Evolutionary conservation across 2,113 vertebrate genomes (phyloP).

Genomic region (Saiga tatarica): DNA sequence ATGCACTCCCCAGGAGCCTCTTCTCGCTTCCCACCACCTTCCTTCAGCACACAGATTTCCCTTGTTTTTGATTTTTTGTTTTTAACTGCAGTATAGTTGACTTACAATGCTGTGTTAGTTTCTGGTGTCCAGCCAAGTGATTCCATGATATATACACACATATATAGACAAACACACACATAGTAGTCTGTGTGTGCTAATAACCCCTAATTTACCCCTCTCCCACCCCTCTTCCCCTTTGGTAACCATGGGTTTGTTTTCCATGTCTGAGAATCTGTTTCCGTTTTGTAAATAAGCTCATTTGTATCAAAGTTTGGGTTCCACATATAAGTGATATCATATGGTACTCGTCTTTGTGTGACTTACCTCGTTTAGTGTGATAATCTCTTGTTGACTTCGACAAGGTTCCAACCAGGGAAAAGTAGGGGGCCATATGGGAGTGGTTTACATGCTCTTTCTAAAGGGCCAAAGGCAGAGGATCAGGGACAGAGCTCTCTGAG

Average conservation of each 20-base stretch:
- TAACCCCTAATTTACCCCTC: not conserved
- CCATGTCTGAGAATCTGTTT: not conserved
- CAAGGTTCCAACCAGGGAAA: not conserved
- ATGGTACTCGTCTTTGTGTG: not conserved
- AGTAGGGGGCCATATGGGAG: accelerated
- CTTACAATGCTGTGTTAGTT: not conserved
- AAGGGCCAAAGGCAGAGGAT: not conserved
- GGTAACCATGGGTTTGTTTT: not conserved
- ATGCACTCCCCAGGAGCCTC: not conserved
- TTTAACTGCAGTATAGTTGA: not conserved
- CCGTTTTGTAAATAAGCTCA: not conserved
- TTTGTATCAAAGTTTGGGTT: not conserved
- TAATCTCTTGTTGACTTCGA: not conserved
- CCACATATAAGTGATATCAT: not conserved
- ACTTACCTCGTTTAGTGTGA: not conserved
- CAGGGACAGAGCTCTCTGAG: not conserved
- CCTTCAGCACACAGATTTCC: not conserved
- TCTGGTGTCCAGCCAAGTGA: not conserved
- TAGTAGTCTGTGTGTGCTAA: not conserved
- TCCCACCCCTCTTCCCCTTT: not conserved
- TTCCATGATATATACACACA: not conserved
- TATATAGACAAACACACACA: not conserved
- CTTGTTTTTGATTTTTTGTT: not conserved
- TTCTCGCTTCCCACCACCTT: not conserved
- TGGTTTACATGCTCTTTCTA: not conserved